Conservation (phyloP, 2,888 invertebrate genomes). For the Pecten maximus region DNA sequence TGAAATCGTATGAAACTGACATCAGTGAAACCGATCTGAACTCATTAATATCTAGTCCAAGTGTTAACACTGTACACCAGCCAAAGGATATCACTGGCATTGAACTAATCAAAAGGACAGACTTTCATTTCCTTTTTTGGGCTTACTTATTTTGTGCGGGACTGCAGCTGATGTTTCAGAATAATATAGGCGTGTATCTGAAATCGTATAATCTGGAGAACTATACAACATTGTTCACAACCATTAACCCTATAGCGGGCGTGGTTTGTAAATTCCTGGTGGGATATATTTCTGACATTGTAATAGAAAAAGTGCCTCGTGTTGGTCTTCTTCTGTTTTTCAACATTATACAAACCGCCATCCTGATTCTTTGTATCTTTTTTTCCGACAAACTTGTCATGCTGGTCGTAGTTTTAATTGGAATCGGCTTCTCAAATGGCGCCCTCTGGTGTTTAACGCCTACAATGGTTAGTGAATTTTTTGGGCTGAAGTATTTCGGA, state of each 20-base stretch:
- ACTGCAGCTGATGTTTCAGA: constrained; percentile 71
- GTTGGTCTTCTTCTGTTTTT: constrained; percentile 65
- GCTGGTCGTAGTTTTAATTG: constrained; percentile 63
- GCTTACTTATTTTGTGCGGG: constrained; percentile 71
- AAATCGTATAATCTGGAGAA: constrained; percentile 69
- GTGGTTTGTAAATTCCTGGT: constrained; percentile 69
- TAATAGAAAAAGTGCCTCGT: constrained; percentile 68
- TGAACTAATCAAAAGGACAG: constrained; percentile 62
- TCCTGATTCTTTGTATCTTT: constrained; percentile 67
- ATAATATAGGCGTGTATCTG: constrained; percentile 71
- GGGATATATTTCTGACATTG: constrained; percentile 68
- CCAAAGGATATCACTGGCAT: constrained; percentile 65
- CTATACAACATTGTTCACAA: constrained; percentile 69
- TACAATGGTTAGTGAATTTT: constrained; percentile 74
- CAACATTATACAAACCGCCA: constrained; percentile 67
- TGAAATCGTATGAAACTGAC: constrained; percentile 51
- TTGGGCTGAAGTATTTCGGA: constrained; percentile 73
- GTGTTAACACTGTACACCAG: constrained; percentile 30
- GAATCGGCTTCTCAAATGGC: constrained; percentile 72
- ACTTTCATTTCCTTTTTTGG: constrained; percentile 73
- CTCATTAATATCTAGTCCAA: neutral
- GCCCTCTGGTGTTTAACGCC: constrained; percentile 75
- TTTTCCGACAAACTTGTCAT: constrained; percentile 64
- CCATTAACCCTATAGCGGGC: constrained; percentile 68
- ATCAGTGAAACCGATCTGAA: constrained; percentile 26